Evolutionary conservation across 2,113 vertebrate genomes (phyloP).

Genomic region (Xenotilapia flavipinnis): DNA sequence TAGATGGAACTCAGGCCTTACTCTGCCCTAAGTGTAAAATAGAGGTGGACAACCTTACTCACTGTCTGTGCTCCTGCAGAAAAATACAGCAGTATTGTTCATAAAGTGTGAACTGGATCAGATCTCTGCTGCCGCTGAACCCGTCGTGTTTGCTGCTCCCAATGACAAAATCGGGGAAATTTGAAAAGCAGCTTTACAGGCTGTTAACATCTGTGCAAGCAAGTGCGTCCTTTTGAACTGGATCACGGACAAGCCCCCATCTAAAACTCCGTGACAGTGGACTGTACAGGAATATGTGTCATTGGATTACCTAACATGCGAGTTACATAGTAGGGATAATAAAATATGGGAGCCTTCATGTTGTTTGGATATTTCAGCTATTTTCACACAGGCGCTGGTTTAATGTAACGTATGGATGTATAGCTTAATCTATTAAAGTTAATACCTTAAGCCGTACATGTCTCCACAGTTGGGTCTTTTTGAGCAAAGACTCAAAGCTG

Average conservation of each 20-base stretch:
- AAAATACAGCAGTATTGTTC: not conserved
- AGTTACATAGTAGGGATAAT: not conserved
- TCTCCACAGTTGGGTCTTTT: not conserved
- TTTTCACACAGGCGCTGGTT: not conserved
- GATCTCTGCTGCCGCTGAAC: not conserved
- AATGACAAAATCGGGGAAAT: not conserved
- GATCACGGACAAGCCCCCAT: not conserved
- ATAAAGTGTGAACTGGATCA: not conserved
- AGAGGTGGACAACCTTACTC: not conserved
- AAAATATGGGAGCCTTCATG: not conserved
- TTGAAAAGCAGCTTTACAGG: not conserved
- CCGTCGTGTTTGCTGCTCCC: not conserved
- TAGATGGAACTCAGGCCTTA: not conserved
- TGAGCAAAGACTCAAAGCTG: not conserved
- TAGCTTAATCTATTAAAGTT: not conserved
- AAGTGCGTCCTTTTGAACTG: not conserved
- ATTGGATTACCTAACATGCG: not conserved
- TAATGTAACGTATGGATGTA: not conserved
- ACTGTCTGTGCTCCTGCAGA: accelerated
- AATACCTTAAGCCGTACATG: not conserved
- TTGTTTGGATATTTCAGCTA: not conserved
- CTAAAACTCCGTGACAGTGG: accelerated
- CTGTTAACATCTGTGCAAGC: not conserved
- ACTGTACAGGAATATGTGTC: not conserved
- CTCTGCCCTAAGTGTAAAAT: not conserved